A percentile compares a stretch with the other conserved stretches of the same genome.
These are phyloP conservation scores for Hypomecis punctinalis DNA, from an alignment of 2,888 invertebrate species.

Conservation along the genomic window DNA sequence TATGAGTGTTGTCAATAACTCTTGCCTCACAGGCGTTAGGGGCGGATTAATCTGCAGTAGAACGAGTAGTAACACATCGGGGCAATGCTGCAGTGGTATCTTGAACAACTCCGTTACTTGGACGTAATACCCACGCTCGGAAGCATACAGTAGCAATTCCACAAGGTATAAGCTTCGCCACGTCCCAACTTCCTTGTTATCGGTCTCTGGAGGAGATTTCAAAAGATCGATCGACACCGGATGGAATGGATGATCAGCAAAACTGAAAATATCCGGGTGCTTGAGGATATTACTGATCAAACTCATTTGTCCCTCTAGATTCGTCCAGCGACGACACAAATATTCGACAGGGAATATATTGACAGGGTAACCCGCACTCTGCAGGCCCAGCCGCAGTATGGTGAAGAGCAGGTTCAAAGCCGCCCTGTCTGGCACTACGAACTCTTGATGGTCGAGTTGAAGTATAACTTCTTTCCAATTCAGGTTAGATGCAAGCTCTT, in stretches of 20 bases:
- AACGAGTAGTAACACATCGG: constrained; percentile 96
- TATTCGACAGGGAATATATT: constrained; percentile 94
- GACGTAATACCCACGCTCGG: constrained; percentile 93
- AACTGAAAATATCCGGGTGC: constrained; percentile 96
- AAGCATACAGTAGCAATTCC: constrained; percentile 93
- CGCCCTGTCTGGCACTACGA: constrained; percentile 93
- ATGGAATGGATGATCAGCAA: constrained; percentile 96
- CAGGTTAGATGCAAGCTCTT: constrained; percentile 93
- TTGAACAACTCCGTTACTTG: constrained; percentile 96
- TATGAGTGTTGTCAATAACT: constrained; percentile 93
- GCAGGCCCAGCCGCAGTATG: constrained; percentile 92
- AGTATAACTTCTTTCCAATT: constrained; percentile 97
- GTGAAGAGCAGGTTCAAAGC: constrained; percentile 93
- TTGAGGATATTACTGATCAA: constrained; percentile 94
- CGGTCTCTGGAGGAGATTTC: constrained; percentile 97
- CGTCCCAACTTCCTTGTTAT: constrained; percentile 96
- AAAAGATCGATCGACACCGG: constrained; percentile 94
- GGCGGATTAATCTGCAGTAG: constrained; percentile 94
- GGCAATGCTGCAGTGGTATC: constrained; percentile 96
- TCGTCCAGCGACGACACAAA: constrained; percentile 96
- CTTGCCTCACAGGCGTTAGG: constrained; percentile 91
- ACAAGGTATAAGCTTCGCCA: constrained; percentile 98
- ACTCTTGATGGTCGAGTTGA: constrained; percentile 96
- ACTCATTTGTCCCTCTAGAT: constrained; percentile 96
- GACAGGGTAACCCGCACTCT: constrained; percentile 89